Conservation (phyloP, 2,113 vertebrate species). For the Pedionomus torquatus region DNA sequence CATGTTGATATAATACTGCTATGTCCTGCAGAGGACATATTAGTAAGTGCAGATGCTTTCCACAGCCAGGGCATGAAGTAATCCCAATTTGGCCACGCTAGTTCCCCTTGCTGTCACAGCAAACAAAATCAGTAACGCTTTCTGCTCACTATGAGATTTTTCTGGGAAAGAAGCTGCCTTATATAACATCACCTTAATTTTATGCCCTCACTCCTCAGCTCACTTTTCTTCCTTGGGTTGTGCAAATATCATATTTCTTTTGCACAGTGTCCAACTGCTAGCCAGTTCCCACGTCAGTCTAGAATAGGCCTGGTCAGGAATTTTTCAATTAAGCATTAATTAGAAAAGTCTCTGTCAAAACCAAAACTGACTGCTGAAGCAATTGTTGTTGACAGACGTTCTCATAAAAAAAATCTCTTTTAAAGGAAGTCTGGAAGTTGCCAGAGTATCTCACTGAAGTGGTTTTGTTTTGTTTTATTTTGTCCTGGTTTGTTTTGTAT, state of each 20-base stretch:
- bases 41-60: not conserved
- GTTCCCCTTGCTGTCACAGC: not conserved
- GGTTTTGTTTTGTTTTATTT: not conserved
- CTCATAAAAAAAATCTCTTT: not conserved
- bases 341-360: not conserved
- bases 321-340: conserved; percentile 11
- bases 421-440: not conserved
- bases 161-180: not conserved
- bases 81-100: not conserved
- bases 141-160: not conserved
- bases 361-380: not conserved
- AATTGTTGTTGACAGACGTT: not conserved
- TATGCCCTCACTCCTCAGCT: not conserved
- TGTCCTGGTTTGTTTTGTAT: not conserved
- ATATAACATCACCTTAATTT: not conserved
- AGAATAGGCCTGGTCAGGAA: not conserved
- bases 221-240: not conserved
- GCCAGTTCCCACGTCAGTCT: not conserved
- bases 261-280: not conserved
- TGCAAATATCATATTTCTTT: not conserved
- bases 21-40: not conserved
- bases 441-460: not conserved
- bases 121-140: not conserved
- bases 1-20: not conserved
- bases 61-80: not conserved